phyloP scores from a whole-genome alignment of 1,140 invertebrate species.

The Halesus radiatus region DNA sequence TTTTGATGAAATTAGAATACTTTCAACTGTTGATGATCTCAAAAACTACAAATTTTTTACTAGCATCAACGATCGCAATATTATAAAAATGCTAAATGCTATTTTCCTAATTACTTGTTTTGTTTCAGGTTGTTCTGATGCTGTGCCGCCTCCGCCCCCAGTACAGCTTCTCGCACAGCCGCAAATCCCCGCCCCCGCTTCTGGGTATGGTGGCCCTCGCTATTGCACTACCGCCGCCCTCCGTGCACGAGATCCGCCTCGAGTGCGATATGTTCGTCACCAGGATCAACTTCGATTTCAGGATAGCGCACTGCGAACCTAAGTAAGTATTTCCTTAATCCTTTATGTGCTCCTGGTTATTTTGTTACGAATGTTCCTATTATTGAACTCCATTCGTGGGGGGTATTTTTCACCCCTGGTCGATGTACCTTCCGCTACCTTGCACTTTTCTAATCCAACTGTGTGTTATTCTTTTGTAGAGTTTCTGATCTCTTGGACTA shows the following conservation, averaged over 20 bases:
- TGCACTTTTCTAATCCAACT: not conserved
- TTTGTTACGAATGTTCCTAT: no score
- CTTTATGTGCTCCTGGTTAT: no score
- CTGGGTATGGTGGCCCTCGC: slow-evolving; percentile 95
- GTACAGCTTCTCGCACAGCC: slow-evolving; percentile 90
- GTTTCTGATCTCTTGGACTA: slow-evolving; percentile 95
- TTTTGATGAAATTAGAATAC: no score
- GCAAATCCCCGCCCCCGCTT: slow-evolving; percentile 86
- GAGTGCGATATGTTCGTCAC: slow-evolving; percentile 98
- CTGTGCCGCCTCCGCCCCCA: slow-evolving; percentile 91
- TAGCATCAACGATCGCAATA: no score
- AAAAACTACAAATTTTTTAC: no score
- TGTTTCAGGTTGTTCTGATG: slow-evolving; percentile 88
- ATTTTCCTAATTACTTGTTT: not conserved
- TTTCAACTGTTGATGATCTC: no score
- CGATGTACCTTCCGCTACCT: no score
- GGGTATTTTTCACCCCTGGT: no score
- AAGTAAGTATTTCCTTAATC: slow-evolving; percentile 74
- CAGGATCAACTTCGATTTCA: slow-evolving; percentile 94
- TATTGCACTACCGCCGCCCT: slow-evolving; percentile 95
- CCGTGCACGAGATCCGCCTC: slow-evolving; percentile 95
- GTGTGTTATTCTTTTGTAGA: slow-evolving; percentile 69
- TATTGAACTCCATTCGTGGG: no score
- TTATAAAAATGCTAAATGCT: no score
- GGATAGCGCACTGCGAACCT: slow-evolving; percentile 96